phyloP scores from a whole-genome alignment of 1,140 invertebrate genomes.

The Danaus melanippus region DNA sequence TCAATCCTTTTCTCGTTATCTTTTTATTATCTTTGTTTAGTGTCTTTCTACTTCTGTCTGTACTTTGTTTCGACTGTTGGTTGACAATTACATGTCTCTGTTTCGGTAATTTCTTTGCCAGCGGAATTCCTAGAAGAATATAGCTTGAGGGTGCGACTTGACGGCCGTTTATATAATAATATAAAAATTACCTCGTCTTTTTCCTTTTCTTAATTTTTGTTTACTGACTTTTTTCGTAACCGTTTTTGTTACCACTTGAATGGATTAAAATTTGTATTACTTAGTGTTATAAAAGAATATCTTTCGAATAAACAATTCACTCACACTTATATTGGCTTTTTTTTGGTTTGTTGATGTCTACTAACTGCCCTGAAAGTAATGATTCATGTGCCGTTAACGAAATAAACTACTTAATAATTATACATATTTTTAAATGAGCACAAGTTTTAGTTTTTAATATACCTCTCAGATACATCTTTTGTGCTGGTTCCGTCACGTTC shows the following conservation, averaged over 20 bases:
- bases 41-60: constrained; percentile 1
- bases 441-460: too few species aligned
- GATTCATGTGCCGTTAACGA: background rate
- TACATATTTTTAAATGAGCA: too few species aligned
- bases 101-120: constrained; percentile 35
- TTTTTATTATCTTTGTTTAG: constrained; percentile 5
- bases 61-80: constrained; percentile 12
- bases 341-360: constrained; percentile 16
- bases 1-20: constrained; percentile 4
- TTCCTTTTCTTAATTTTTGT: too few species aligned
- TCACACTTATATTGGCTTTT: constrained; percentile 33
- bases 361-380: constrained; percentile 16
- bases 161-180: too few species aligned
- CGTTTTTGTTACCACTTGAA: constrained; percentile 6
- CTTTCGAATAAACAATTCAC: constrained; percentile 2
- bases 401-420: too few species aligned
- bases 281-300: too few species aligned
- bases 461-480: constrained; percentile 16
- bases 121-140: constrained; percentile 25
- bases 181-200: too few species aligned
- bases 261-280: background rate
- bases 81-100: constrained; percentile 31
- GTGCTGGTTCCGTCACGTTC: constrained; percentile 4
- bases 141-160: too few species aligned
- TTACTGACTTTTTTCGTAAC: too few species aligned